Base-by-base conservation (phyloP, 2,113 vertebrate species). In the Fulica atra region DNA sequence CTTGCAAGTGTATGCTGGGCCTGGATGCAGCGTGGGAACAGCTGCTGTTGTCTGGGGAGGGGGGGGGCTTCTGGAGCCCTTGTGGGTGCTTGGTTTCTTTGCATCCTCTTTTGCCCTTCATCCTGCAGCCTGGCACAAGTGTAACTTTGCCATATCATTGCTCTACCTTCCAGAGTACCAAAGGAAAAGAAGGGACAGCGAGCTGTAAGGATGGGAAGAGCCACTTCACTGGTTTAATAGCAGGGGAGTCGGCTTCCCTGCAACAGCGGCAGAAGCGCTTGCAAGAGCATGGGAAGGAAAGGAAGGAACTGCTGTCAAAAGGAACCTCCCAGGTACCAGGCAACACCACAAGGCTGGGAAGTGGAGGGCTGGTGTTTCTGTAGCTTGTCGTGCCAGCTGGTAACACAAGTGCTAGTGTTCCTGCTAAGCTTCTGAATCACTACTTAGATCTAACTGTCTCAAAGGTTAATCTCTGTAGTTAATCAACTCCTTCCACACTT, bases 281-380 rank as follows among this genome's bases (percentile, higher is more conserved):
- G 63, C 98, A 99, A 93, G 99, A 99, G 24, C 99, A 99, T 1
- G 99, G 99, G 96, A 99, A 99, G 81, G 98, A 99, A 86, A 98
- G 99, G 86, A 99, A 98, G 92, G 99, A 99, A 74, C 98, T 99
- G 57, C 97, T 99, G 68, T 99, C 98, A 0, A 99, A 99, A 94
- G 97, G 98, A 13, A 72, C 96, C 26, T 76, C 94, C 85, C 99
- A 99, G 99, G 99, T 99, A 97, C 33, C 20, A 11, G 31, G 25
- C 69, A 60, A 6, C 17, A 4, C 59, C 51, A 25, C 8, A 24
- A 23, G 23, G 71, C 44, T 46, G 6, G 24, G 40, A 53, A 63
- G 54, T 2, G 6, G 40, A 17, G 66, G 33, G 53, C 63, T 80
- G 36, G 7, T 51, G 2, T 65, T 85, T 68, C 42, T 81, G 50